A percentile compares a stretch with the other conserved stretches of the same genome.
Evolutionary conservation across 2,113 vertebrate genomes (phyloP).

Genomic region (Leucopternis melanops): DNA sequence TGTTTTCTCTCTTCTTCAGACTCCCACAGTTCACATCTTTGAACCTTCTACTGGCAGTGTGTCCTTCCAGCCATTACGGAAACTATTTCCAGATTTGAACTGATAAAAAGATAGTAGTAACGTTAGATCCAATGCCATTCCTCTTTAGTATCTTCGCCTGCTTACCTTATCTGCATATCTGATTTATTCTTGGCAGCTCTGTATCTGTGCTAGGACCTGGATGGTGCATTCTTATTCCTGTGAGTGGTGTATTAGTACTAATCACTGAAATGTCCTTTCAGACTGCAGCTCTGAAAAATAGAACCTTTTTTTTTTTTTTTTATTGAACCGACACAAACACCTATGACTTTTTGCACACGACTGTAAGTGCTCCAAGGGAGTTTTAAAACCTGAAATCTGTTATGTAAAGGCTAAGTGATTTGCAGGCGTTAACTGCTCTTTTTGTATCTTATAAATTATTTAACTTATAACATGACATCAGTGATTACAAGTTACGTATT

Average conservation of each 20-base stretch:
- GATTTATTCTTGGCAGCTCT: constrained; percentile 35
- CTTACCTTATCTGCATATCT: constrained; percentile 37
- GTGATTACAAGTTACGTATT: not conserved
- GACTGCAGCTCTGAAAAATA: not conserved
- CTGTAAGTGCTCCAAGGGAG: not conserved
- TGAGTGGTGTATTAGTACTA: not conserved
- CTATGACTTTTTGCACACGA: not conserved
- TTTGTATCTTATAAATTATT: not conserved
- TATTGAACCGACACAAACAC: not conserved
- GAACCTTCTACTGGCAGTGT: not conserved
- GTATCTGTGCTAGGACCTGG: not conserved
- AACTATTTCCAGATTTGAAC: constrained; percentile 18
- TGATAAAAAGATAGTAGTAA: not conserved
- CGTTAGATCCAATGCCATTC: not conserved
- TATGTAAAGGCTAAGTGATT: not conserved
- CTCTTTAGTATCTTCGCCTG: not conserved
- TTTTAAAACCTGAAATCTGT: not conserved
- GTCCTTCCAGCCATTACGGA: not conserved
- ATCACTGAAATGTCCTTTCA: not conserved
- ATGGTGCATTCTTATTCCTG: not conserved
- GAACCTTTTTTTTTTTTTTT: not conserved
- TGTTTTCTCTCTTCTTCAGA: not conserved
- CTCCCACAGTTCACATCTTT: not conserved
- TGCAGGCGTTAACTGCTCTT: not conserved
- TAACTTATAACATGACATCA: not conserved